A percentile compares a stretch with the other conserved stretches of the same genome.
phyloP scores from a whole-genome alignment of 2,888 invertebrate genomes.

The Cheilosia vulpina region DNA sequence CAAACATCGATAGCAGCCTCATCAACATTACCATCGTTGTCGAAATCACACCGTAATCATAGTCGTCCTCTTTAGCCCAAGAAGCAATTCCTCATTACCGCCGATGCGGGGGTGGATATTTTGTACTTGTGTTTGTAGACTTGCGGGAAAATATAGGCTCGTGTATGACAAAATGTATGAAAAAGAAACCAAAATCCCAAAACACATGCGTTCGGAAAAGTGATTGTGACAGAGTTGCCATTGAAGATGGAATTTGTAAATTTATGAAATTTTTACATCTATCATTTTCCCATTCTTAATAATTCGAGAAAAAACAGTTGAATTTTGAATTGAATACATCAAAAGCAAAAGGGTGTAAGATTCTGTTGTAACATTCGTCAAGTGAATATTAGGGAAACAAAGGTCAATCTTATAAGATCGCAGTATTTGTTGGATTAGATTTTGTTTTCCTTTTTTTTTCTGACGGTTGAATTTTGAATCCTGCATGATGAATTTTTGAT shows the following conservation, averaged over 20 bases:
- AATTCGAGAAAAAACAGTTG: too few relatives aligned
- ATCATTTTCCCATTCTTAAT: neutral
- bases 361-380: too few relatives aligned
- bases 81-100: conserved; percentile 65
- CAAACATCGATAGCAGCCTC: conserved; percentile 69
- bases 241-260: neutral
- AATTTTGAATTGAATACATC: too few relatives aligned
- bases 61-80: conserved; percentile 48
- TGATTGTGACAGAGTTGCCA: conserved; percentile 56
- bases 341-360: too few relatives aligned
- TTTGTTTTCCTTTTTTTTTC: too few relatives aligned
- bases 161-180: conserved; percentile 45
- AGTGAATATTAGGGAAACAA: too few relatives aligned
- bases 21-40: conserved; percentile 50
- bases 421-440: too few relatives aligned
- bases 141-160: conserved; percentile 41
- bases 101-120: conserved; percentile 38
- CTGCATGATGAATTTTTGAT: too few relatives aligned
- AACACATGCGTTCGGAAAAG: conserved; percentile 58
- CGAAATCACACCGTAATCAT: conserved; percentile 45
- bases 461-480: too few relatives aligned
- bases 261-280: neutral
- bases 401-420: too few relatives aligned
- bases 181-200: conserved; percentile 41
- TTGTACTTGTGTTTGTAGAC: conserved; percentile 58